Evolutionary conservation across 2,888 invertebrate genomes (phyloP).

Genomic region (Margaritifera margaritifera): DNA sequence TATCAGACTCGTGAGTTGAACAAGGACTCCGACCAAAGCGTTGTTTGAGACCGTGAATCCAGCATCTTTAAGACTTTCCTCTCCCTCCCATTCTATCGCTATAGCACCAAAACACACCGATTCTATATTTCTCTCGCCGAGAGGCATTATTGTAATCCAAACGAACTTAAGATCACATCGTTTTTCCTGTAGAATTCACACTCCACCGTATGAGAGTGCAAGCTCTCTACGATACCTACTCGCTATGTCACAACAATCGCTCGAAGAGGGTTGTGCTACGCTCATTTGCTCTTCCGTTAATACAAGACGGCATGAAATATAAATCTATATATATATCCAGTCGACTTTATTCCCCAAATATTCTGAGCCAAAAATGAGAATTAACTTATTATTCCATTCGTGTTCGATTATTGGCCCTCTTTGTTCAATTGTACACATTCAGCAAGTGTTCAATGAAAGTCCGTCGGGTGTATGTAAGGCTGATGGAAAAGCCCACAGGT

Average conservation of each 20-base stretch:
- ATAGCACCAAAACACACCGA: slow-evolving; percentile 54
- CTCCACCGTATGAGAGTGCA: too few relatives aligned
- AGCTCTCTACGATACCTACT: too few relatives aligned
- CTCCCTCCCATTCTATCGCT: slow-evolving; percentile 37
- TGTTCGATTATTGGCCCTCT: too few relatives aligned
- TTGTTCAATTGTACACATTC: too few relatives aligned
- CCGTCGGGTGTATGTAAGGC: slow-evolving; percentile 1
- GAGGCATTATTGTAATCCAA: slow-evolving; percentile 47
- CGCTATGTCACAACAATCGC: too few relatives aligned
- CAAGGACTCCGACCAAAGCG: slow-evolving; percentile 55
- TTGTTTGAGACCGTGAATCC: slow-evolving; percentile 53
- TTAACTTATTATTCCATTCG: too few relatives aligned
- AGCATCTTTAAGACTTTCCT: slow-evolving; percentile 36
- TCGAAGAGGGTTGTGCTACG: too few relatives aligned
- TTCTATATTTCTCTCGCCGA: slow-evolving; percentile 55
- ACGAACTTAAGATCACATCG: slow-evolving; percentile 19
- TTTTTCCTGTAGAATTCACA: neutral
- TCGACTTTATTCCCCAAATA: too few relatives aligned
- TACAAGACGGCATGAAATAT: too few relatives aligned
- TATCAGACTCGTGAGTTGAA: slow-evolving; percentile 63
- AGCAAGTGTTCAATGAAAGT: neutral
- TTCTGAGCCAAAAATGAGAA: too few relatives aligned
- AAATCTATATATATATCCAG: too few relatives aligned
- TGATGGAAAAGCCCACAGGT: slow-evolving; percentile 15
- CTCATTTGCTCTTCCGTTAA: too few relatives aligned